Percentiles rank a stretch among this genome's conserved stretches.
These are phyloP conservation scores for Paramormyrops kingsleyae DNA, from an alignment of 2,113 vertebrate genomes.

Conservation along the genomic window DNA sequence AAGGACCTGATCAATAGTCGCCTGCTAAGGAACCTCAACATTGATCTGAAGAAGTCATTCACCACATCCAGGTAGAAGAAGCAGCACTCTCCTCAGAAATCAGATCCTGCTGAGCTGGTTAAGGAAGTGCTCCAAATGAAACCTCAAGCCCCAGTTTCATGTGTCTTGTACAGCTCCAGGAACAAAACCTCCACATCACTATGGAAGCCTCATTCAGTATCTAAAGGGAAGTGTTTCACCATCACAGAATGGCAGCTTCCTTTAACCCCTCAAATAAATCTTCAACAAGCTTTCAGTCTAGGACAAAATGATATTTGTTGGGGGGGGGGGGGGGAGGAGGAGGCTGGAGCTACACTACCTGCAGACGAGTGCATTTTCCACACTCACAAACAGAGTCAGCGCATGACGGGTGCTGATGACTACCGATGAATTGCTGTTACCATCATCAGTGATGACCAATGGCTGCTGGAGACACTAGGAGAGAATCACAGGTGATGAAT, in stretches of 20 bases:
- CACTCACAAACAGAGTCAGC: conserved; percentile 45
- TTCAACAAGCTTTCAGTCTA: conserved; percentile 48
- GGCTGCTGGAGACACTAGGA: conserved; percentile 58
- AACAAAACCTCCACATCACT: conserved; percentile 29
- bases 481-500: background rate
- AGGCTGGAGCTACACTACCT: conserved; percentile 35
- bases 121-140: conserved; percentile 40
- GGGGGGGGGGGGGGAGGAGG: background rate
- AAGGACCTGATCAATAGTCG: conserved; percentile 58
- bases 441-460: conserved; percentile 39
- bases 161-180: conserved; percentile 40
- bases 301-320: conserved; percentile 52
- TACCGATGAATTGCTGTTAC: conserved; percentile 43
- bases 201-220: conserved; percentile 28
- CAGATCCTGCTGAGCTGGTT: conserved; percentile 33
- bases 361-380: conserved; percentile 47
- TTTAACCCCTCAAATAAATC: conserved; percentile 58
- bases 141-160: conserved; percentile 25
- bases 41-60: conserved; percentile 50
- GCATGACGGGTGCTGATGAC: conserved; percentile 55
- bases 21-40: conserved; percentile 62
- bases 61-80: conserved; percentile 33
- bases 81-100: conserved; percentile 34
- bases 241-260: conserved; percentile 59
- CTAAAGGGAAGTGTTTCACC: conserved; percentile 55